phyloP scores from a whole-genome alignment of 2,888 invertebrate species.

The Ischnura elegans region DNA sequence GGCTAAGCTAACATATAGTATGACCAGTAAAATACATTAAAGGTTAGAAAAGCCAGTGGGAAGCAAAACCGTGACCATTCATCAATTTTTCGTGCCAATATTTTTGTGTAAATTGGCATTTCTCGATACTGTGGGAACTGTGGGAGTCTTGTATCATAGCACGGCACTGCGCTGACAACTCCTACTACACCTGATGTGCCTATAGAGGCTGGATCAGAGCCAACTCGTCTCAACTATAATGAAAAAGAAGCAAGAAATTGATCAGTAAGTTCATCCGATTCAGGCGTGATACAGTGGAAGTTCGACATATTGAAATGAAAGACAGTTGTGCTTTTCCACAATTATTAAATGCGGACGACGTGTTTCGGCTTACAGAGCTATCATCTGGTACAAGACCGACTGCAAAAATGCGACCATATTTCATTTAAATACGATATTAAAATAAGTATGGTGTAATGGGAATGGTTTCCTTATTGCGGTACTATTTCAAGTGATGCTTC shows the following conservation, averaged over 20 bases:
- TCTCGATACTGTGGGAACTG: conserved; percentile 50
- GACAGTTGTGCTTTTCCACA: too few species aligned
- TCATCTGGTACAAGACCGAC: too few species aligned
- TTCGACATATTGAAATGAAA: too few species aligned
- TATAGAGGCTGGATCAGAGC: conserved; percentile 24
- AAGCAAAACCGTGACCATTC: conserved; percentile 77
- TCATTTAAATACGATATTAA: too few species aligned
- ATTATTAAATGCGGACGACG: too few species aligned
- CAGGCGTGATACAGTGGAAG: too few species aligned
- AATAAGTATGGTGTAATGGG: too few species aligned
- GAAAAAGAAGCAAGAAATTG: not conserved
- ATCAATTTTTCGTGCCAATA: conserved; percentile 76
- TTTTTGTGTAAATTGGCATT: conserved; percentile 70
- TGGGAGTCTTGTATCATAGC: conserved; percentile 41
- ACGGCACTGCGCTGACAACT: conserved; percentile 64
- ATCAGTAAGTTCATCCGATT: too few species aligned
- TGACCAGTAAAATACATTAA: conserved; percentile 78
- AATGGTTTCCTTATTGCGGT: too few species aligned
- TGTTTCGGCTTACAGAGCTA: too few species aligned
- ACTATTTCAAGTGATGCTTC: too few species aligned
- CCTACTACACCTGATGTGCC: conserved; percentile 52
- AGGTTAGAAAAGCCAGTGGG: conserved; percentile 77
- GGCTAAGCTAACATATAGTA: conserved; percentile 75
- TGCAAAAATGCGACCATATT: too few species aligned
- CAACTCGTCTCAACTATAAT: conserved; percentile 37